Base-by-base conservation (phyloP, 2,797 vertebrate genomes). In the Anas bahamensis region DNA sequence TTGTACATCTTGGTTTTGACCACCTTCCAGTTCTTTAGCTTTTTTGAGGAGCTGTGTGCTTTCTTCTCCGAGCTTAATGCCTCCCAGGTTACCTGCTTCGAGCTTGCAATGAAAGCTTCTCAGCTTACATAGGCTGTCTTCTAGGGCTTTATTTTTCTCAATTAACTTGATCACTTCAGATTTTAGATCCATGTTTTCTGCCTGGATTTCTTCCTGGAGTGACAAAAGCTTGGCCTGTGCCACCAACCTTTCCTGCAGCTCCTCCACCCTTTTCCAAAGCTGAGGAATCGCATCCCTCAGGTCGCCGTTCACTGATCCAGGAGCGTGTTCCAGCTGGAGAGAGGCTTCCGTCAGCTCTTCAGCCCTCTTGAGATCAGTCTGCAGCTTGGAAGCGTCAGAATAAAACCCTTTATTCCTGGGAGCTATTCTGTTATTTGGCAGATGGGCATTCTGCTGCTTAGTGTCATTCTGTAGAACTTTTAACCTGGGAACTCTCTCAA, bases 251-350 rank as follows among this genome's bases (percentile, higher is more conserved):
- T 89, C 96, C 66, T 98, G 97, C 1, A 98, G 68, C n/a, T 98
- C 95, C 44, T 96, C 85, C 0, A 97, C 93, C 81, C 96, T 98
- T 83, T 97, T 96, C 87, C 98, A 97, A n/a, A 98, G 98, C 33
- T 97, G 94, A n/a, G 94, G 73, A 33, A 98, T 94, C 24, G 98
- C 91, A 5, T 97, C 93, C 4, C 95, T 97, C 9, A 99, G 97
- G 71, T 98, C 97, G 29, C 97, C 13, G 0, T 98, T 98, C 88
- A 96, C 68, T 33, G 91, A 80, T 16, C 85, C 75, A 3, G 97
- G 89, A 56, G 87, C 41, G 37, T 68, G 94, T 37, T 97, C 97
- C 70, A 97, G 88, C 73, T 78, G 81, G 17, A 97, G 77, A 52
- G 96, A 97, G 1, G 84, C 89, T 39, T 97, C 91, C 0, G 94